Percentiles rank a stretch among this genome's conserved stretches.
Conservation (phyloP, 2,113 vertebrate genomes). For the Nycticorax nycticorax region DNA sequence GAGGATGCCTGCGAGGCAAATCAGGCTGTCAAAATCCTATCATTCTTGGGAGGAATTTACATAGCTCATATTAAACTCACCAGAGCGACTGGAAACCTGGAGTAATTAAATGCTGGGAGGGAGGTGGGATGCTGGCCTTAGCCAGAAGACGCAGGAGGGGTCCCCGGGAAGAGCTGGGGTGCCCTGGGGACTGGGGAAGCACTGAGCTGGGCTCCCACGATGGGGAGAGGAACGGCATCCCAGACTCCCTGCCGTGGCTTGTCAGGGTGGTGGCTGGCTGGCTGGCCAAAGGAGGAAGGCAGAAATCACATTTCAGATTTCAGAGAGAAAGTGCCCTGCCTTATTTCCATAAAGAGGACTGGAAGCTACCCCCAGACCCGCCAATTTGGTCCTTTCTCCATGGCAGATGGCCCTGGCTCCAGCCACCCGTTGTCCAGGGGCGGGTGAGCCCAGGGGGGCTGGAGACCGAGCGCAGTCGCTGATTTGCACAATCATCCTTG, state of each 20-base stretch:
- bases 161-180: rapidly evolving
- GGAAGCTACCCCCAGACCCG: neutral
- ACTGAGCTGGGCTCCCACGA: neutral
- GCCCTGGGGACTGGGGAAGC: neutral
- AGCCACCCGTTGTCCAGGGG: neutral
- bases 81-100: slow-evolving; percentile 53
- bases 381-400: neutral
- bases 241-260: neutral
- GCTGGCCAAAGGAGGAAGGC: neutral
- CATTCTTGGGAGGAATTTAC: slow-evolving; percentile 67
- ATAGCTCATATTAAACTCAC: slow-evolving; percentile 67
- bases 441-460: neutral
- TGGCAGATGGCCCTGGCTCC: neutral
- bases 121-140: neutral
- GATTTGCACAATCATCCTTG: neutral
- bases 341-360: neutral
- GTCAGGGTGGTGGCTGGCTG: neutral
- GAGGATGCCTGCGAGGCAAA: slow-evolving; percentile 70
- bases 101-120: slow-evolving; percentile 48
- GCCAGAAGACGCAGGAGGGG: neutral
- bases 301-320: neutral
- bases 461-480: rapidly evolving
- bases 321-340: neutral
- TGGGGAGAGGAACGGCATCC: neutral
- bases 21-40: slow-evolving; percentile 66